These are phyloP conservation scores for Probaryconus sp. DNA, from an alignment of 1,140 invertebrate species.

Conservation along the genomic window DNA sequence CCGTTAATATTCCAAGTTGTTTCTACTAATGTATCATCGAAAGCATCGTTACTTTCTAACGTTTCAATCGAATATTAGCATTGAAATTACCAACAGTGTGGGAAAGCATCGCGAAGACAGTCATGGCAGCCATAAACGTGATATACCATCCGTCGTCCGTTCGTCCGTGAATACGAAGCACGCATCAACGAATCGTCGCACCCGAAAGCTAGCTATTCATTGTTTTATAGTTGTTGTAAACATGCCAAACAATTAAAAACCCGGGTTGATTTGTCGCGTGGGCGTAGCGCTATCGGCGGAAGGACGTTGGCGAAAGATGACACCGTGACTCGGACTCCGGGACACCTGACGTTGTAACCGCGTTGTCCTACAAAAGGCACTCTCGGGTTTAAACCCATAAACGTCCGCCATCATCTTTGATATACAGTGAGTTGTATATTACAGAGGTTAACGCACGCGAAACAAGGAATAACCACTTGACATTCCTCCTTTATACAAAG, in stretches of 20 bases:
- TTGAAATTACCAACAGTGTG: slow-evolving; percentile 61
- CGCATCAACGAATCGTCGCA: slow-evolving; percentile 47
- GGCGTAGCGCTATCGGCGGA: slow-evolving; percentile 25
- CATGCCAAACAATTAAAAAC: slow-evolving; percentile 59
- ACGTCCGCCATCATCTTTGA: slow-evolving; percentile 54
- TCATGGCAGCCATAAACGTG: slow-evolving; percentile 55
- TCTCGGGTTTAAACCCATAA: slow-evolving; percentile 49
- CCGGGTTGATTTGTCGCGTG: slow-evolving; percentile 58
- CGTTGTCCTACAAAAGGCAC: slow-evolving; percentile 38
- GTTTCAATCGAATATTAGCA: slow-evolving; percentile 58
- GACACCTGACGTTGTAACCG: slow-evolving; percentile 37
- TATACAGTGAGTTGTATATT: slow-evolving; percentile 62
- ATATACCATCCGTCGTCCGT: slow-evolving; percentile 41
- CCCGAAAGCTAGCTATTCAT: slow-evolving; percentile 49
- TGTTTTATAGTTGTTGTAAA: slow-evolving; percentile 66
- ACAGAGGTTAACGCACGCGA: slow-evolving; percentile 32
- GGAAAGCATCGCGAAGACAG: slow-evolving; percentile 55
- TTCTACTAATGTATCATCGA: slow-evolving; percentile 28
- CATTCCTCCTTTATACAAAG: slow-evolving; percentile 26
- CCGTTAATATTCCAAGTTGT: slow-evolving; percentile 38
- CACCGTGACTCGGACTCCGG: slow-evolving; percentile 10
- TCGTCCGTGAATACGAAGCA: slow-evolving; percentile 55
- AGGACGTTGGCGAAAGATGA: slow-evolving; percentile 37
- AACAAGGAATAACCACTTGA: slow-evolving; percentile 24
- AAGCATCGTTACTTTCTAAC: slow-evolving; percentile 46